Percentiles rank a stretch among this genome's conserved stretches.
phyloP scores from a whole-genome alignment of 2,113 vertebrate species.

The Crotalus tigris region DNA sequence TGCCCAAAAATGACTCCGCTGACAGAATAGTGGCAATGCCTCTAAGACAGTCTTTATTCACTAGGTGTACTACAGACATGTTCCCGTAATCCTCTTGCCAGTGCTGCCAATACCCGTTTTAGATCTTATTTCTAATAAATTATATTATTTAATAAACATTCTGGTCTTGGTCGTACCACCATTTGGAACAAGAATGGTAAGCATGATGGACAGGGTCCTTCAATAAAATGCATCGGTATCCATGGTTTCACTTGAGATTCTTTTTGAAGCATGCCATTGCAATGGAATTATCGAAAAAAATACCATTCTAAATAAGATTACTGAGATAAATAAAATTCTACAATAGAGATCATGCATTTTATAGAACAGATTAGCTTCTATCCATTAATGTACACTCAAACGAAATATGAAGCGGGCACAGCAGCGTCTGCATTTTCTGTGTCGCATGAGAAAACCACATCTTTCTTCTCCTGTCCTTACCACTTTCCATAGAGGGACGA shows the following conservation, averaged over 20 bases:
- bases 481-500: too few relatives aligned
- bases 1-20: not conserved
- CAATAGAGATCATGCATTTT: not conserved
- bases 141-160: not conserved
- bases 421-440: too few relatives aligned
- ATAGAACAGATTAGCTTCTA: not conserved
- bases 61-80: not conserved
- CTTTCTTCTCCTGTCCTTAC: too few relatives aligned
- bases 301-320: not conserved
- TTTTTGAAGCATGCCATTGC: not conserved
- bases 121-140: not conserved
- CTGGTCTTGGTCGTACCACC: not conserved
- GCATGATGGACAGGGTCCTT: not conserved
- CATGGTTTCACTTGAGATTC: not conserved
- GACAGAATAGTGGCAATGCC: not conserved
- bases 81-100: not conserved
- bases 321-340: not conserved
- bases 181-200: not conserved
- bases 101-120: not conserved
- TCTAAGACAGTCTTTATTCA: not conserved
- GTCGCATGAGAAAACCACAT: too few relatives aligned
- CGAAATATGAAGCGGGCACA: not conserved
- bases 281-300: not conserved
- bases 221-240: not conserved
- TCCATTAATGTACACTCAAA: not conserved